Base-by-base conservation (phyloP, 2,888 invertebrate genomes). In the Zonitis immaculata region DNA sequence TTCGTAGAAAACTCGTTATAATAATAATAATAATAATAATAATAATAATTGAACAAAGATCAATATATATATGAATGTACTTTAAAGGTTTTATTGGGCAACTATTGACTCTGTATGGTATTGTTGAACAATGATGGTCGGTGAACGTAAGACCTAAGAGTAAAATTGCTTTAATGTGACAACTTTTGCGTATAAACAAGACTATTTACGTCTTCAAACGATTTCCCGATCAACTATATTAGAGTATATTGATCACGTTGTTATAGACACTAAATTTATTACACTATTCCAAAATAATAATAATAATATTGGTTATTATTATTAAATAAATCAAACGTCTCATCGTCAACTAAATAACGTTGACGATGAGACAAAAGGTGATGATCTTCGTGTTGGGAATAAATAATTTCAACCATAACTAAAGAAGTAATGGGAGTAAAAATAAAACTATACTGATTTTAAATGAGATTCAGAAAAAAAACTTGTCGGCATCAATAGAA, bases 51-150 rank as follows among this genome's bases (percentile, higher is more conserved):
- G 20, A 11, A 20, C 39, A 39, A 39, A 20, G 20, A 9, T 18
- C 12, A 14, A 14, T 8, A 1, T 39, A 9, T 35, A 9, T 35
- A 16, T 16, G 9, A 16, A 16, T 16, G 6, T 44, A 20, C 45
- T 45, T 45, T 28, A 28, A 45, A 45, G 45, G 45, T 45, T 45
- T 45, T 45, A 45, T 45, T 45, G 45, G 12, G 20, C 27, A 50
- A 44, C 44, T 27, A 51, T 45, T 45, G 51, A 32, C 51, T 51
- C 25, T 45, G 46, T 46, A 46, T 45, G 51, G 51, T 39, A 39
- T 39, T 39, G 39, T 39, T 39, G 6, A n/a, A 39, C 39, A 39
- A 39, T 39, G 39, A 39, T 39, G 20, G 39, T 18, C 20, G 39
- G 18, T 39, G 39, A 39, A 39, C 39, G 39, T 18, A 3, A 39